A percentile compares a stretch with the other conserved stretches of the same genome.
Evolutionary conservation across 2,888 invertebrate genomes (phyloP).

Genomic region (Barypeithes pellucidus): DNA sequence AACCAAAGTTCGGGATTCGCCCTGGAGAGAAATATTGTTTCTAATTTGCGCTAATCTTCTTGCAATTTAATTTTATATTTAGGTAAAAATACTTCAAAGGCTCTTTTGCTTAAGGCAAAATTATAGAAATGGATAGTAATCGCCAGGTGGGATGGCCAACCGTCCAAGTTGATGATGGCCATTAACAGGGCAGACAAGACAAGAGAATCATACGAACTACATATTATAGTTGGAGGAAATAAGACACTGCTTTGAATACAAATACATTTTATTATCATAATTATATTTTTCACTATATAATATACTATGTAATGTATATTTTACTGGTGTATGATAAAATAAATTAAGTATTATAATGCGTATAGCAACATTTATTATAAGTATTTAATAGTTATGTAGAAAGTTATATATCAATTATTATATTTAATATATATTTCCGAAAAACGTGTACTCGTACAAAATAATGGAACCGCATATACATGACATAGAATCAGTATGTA

Average conservation of each 20-base stretch:
- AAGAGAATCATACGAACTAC: no score
- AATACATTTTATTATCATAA: constrained; percentile 72
- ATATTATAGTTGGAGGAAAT: background rate
- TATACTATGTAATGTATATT: constrained; percentile 70
- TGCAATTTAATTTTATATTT: no score
- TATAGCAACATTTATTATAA: constrained; percentile 71
- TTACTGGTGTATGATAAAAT: constrained; percentile 72
- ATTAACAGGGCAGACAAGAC: no score
- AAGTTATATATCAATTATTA: constrained; percentile 70
- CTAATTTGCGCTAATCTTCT: no score
- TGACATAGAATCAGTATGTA: constrained; percentile 57
- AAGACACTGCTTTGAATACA: constrained; percentile 65
- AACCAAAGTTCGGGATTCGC: no score
- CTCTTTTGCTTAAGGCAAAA: no score
- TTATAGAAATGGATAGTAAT: no score
- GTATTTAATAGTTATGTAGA: constrained; percentile 69
- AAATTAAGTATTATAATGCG: constrained; percentile 70
- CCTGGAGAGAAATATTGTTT: no score
- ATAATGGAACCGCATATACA: constrained; percentile 69
- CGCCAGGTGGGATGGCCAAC: no score
- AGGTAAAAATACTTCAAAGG: no score
- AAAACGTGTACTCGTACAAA: constrained; percentile 72
- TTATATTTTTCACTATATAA: constrained; percentile 72
- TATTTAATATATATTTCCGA: constrained; percentile 68
- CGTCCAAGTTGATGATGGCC: no score